Percentiles rank a stretch among this genome's conserved stretches.
Evolutionary conservation across 2,888 invertebrate species (phyloP).

Genomic region (Agrilus biguttatus): DNA sequence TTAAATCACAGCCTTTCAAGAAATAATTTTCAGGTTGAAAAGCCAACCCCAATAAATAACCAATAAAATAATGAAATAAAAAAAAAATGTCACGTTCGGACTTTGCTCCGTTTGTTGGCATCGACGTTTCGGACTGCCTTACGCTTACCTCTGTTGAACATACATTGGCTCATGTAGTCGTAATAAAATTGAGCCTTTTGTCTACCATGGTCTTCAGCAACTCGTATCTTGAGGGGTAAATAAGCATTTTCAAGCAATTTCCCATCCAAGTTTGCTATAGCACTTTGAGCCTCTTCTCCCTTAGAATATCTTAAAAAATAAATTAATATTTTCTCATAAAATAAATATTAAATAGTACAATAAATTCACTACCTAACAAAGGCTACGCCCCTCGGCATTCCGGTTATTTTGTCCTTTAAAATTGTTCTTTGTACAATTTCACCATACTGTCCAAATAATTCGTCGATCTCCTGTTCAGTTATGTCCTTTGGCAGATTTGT

Average conservation of each 20-base stretch:
- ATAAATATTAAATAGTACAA: not conserved
- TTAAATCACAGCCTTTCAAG: too few species aligned
- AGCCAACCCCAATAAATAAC: too few species aligned
- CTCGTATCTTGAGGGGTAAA: slow-evolving; percentile 63
- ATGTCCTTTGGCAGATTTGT: slow-evolving; percentile 80
- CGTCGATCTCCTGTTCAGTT: slow-evolving; percentile 69
- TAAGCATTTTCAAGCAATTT: slow-evolving; percentile 72
- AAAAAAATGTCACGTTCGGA: not conserved
- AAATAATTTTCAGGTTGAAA: too few species aligned
- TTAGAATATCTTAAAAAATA: slow-evolving; percentile 55
- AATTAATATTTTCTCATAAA: not conserved
- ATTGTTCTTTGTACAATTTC: slow-evolving; percentile 86
- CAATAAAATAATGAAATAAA: too few species aligned
- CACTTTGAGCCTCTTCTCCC: slow-evolving; percentile 79
- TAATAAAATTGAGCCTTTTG: slow-evolving; percentile 48
- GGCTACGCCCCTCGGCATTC: slow-evolving; percentile 78
- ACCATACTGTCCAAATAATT: slow-evolving; percentile 77
- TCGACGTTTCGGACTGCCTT: not conserved
- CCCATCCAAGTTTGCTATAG: slow-evolving; percentile 73
- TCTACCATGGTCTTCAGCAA: slow-evolving; percentile 74
- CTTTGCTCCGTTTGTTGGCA: not conserved
- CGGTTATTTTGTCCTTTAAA: slow-evolving; percentile 75
- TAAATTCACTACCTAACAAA: slow-evolving; percentile 71
- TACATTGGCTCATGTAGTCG: slow-evolving; percentile 24
- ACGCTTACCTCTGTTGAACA: slow-evolving; percentile 22